Percentiles rank a stretch among this genome's conserved stretches.
phyloP scores from a whole-genome alignment of 2,797 vertebrate genomes.

The Cirrhinus molitorella region DNA sequence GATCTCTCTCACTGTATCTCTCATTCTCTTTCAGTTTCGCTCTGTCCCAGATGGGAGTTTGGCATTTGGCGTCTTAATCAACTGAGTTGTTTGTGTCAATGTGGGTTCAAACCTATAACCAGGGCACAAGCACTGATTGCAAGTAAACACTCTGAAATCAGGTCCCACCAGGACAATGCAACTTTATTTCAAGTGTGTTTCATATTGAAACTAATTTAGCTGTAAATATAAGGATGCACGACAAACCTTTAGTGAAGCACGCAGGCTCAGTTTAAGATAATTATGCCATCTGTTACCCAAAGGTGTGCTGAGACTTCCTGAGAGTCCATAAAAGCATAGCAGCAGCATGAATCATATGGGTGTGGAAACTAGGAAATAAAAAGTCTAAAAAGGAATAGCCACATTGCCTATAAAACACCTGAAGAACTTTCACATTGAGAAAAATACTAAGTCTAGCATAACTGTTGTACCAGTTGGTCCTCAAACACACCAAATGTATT shows the following conservation, averaged over 20 bases:
- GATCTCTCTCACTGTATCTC: slow-evolving; percentile 9
- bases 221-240: not conserved
- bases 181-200: slow-evolving; percentile 28
- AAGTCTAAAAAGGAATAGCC: slow-evolving; percentile 26
- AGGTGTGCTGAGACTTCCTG: slow-evolving; percentile 40
- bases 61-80: slow-evolving; percentile 46
- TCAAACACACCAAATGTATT: slow-evolving; percentile 28
- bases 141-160: slow-evolving; percentile 53
- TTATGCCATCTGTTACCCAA: slow-evolving; percentile 38
- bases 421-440: slow-evolving; percentile 6
- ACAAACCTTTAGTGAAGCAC: slow-evolving; percentile 1
- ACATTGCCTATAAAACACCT: slow-evolving; percentile 1
- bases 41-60: slow-evolving; percentile 36
- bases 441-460: not conserved
- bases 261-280: slow-evolving; percentile 17
- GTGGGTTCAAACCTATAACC: slow-evolving; percentile 48
- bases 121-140: slow-evolving; percentile 49
- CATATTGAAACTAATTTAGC: slow-evolving; percentile 13
- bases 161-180: slow-evolving; percentile 22
- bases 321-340: slow-evolving; percentile 44
- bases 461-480: slow-evolving; percentile 19
- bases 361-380: slow-evolving; percentile 34
- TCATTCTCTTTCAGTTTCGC: slow-evolving; percentile 2
- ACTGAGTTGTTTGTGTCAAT: slow-evolving; percentile 42
- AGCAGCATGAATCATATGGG: slow-evolving; percentile 44